Evolutionary conservation across 2,888 invertebrate species (phyloP).

Genomic region (Caenorhabditis sp.): DNA sequence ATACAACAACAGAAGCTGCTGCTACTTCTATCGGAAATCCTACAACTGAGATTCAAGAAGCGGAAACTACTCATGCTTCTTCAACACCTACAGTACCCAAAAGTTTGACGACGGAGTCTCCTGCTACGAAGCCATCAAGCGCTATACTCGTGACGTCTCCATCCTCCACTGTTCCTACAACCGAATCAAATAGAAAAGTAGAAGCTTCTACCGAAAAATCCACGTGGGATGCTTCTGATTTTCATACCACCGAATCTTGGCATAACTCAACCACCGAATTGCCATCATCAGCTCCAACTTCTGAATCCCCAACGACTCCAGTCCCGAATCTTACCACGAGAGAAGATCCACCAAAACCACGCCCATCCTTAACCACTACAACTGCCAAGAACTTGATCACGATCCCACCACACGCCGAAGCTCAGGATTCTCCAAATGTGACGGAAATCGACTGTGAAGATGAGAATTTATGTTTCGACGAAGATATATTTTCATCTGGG

Average conservation of each 20-base stretch:
- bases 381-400: neutral
- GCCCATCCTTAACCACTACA: neutral
- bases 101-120: no score
- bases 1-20: neutral
- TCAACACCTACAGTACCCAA: no score
- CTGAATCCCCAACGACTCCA: neutral
- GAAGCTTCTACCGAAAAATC: no score
- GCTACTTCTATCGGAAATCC: no score
- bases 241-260: neutral
- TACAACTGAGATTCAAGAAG: no score
- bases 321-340: neutral
- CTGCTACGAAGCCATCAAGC: no score
- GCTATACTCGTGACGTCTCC: no score
- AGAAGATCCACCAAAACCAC: neutral
- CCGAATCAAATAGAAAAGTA: no score
- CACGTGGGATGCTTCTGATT: no score
- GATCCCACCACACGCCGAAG: neutral
- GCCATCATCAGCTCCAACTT: neutral
- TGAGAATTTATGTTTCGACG: conserved; percentile 2
- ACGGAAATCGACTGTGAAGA: neutral
- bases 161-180: no score
- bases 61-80: no score
- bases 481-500: neutral
- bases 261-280: neutral
- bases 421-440: neutral